Base-by-base conservation (phyloP, 2,113 vertebrate species). In the Columba janthina region DNA sequence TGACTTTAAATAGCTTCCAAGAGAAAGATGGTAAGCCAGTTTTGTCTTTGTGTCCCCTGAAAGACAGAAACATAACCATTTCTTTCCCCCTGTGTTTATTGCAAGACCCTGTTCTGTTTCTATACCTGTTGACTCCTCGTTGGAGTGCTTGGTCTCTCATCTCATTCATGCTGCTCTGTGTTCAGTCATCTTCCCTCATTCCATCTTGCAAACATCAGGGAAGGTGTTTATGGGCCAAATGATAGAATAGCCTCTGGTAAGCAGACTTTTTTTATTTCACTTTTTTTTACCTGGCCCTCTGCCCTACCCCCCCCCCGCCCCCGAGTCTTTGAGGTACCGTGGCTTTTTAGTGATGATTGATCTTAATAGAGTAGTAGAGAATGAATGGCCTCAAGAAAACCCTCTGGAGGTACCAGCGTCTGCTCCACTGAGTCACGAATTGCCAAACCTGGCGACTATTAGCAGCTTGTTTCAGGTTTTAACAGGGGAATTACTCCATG, bases 361-460 rank as follows among this genome's bases (percentile, higher is more conserved):
- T 71, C 53, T 42, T 28, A n/a, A 62, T 3, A 40, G 10, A n/a
- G 51, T 38, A 74, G 12, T 1, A 1, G 62, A 61, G 44, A 56
- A 38, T 34, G 21, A 61, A 38, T 29, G 22, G 31, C 24, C 16
- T 77, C 10, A 40, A 28, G 46, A 72, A 81, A 48, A 5, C 9
- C 13, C 14, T n/a, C 15, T 12, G 29, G 76, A 66, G n/a, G 22
- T n/a, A 56, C 2, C 26, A 50, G 19, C 0, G 0, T 19, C 38
- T 72, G 16, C 53, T 61, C 34, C 48, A 51, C 31, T 0, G 1
- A 66, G 72, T 73, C 46, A 29, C 0, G 1, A 51, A 32, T 73
- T 78, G 53, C 28, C 48, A 51, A 38, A 72, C 18, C 22, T 44
- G 58, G 19, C 5, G 9, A 38, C 50, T 67, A 51, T n/a, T 2